These are phyloP conservation scores for Lasioglossum lativentre DNA, from an alignment of 2,888 invertebrate genomes.

Conservation along the genomic window DNA sequence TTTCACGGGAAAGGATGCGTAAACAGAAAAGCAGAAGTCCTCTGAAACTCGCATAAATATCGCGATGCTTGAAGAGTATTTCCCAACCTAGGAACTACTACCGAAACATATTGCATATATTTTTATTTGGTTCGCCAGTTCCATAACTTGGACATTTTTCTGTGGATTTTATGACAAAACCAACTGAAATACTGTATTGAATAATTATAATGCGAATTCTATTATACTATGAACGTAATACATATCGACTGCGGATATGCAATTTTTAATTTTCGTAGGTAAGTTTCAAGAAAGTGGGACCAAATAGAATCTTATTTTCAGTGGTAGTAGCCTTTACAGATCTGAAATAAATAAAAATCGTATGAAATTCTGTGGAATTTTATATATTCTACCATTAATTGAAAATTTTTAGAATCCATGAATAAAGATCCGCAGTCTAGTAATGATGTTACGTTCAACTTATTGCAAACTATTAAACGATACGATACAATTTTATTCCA, in stretches of 20 bases:
- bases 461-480: background rate
- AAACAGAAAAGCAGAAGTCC: slow-evolving; percentile 26
- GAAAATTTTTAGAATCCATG: too few relatives aligned
- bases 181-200: background rate
- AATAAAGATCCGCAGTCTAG: too few relatives aligned
- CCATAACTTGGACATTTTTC: background rate
- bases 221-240: background rate
- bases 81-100: background rate
- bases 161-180: background rate
- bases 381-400: too few relatives aligned
- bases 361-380: too few relatives aligned
- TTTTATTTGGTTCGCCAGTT: background rate
- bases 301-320: too few relatives aligned
- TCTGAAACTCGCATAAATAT: slow-evolving; percentile 30
- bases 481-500: background rate
- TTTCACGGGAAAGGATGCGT: slow-evolving; percentile 30
- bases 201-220: too few relatives aligned
- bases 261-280: too few relatives aligned
- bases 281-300: too few relatives aligned
- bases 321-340: too few relatives aligned
- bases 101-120: background rate
- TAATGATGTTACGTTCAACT: background rate
- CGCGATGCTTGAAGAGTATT: slow-evolving; percentile 7
- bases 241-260: too few relatives aligned
- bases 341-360: too few relatives aligned